These are phyloP conservation scores for Heliangelus exortis DNA, from an alignment of 2,797 vertebrate genomes.

Conservation along the genomic window DNA sequence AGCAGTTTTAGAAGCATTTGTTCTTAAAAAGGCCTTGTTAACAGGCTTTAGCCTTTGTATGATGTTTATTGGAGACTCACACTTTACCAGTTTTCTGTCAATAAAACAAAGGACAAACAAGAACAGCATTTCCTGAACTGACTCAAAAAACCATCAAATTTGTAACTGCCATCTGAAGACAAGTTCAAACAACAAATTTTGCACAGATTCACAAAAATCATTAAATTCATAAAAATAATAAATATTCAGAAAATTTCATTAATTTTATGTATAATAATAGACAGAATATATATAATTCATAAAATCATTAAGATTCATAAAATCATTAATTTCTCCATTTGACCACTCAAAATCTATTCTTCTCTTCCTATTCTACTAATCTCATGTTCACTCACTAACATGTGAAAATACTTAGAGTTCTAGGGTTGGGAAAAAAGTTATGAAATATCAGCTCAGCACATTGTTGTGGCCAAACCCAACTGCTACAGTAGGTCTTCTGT, in stretches of 20 bases:
- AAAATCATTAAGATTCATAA: neutral
- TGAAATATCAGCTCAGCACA: neutral
- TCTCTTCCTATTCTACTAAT: neutral
- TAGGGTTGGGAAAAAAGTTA: neutral
- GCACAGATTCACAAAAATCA: neutral
- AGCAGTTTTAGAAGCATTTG: neutral
- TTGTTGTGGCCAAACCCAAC: neutral
- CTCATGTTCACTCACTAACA: neutral
- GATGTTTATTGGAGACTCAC: slow-evolving; percentile 14
- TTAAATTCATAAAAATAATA: no score
- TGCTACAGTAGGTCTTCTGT: neutral
- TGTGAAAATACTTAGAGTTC: neutral
- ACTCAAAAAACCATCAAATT: slow-evolving; percentile 12
- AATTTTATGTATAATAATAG: no score
- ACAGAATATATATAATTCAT: no score
- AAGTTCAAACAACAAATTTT: neutral
- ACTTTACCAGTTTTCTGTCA: slow-evolving; percentile 36
- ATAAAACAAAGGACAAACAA: slow-evolving; percentile 31
- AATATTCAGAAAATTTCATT: no score
- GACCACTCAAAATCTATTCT: slow-evolving; percentile 5
- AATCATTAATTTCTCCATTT: neutral
- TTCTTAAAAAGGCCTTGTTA: slow-evolving; percentile 19
- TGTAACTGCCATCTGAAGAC: slow-evolving; percentile 46
- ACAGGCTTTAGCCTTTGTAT: neutral
- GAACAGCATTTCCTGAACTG: neutral